Conservation (phyloP, 30 jellyfish, hydroid and myxozoan species). For the Cassiopea andromeda region DNA sequence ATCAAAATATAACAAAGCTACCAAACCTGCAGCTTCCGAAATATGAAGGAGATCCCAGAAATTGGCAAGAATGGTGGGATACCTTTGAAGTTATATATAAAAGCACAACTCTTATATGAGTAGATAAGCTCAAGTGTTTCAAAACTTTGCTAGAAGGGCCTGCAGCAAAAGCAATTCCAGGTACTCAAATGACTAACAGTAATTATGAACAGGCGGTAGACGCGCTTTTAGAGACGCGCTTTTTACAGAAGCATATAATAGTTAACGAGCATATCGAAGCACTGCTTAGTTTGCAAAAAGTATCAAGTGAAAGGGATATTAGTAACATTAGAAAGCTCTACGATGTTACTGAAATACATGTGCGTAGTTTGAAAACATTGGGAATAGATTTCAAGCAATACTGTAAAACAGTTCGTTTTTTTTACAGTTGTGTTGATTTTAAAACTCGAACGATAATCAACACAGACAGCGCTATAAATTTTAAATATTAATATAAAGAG, state of each 20-base stretch:
- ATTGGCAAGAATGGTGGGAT: constrained; percentile 66
- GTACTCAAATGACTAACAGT: constrained; percentile 25
- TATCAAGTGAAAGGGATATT: constrained; percentile 25
- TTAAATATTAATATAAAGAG: too few species aligned
- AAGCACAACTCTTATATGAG: constrained; percentile 10
- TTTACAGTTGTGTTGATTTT: too few species aligned
- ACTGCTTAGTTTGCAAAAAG: constrained; percentile 31
- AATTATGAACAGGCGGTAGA: constrained; percentile 49
- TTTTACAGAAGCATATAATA: constrained; percentile 50
- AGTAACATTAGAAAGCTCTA: constrained; percentile 38
- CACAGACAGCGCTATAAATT: too few species aligned
- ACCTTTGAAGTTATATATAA: constrained; percentile 29
- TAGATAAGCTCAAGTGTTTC: constrained; percentile 27
- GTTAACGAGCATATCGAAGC: constrained; percentile 61
- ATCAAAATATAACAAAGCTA: not conserved
- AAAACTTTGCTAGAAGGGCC: constrained; percentile 52
- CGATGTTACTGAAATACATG: constrained; percentile 30
- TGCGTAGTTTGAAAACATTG: constrained; percentile 39
- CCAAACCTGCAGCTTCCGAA: constrained; percentile 9
- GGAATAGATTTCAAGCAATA: constrained; percentile 25
- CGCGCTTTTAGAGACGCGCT: constrained; percentile 24
- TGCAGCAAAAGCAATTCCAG: constrained; percentile 49
- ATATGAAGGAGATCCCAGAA: constrained; percentile 18
- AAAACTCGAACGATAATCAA: too few species aligned
- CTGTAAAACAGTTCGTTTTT: too few species aligned